Conservation (phyloP, 2,888 invertebrate genomes). For the Oscheius sp. region DNA sequence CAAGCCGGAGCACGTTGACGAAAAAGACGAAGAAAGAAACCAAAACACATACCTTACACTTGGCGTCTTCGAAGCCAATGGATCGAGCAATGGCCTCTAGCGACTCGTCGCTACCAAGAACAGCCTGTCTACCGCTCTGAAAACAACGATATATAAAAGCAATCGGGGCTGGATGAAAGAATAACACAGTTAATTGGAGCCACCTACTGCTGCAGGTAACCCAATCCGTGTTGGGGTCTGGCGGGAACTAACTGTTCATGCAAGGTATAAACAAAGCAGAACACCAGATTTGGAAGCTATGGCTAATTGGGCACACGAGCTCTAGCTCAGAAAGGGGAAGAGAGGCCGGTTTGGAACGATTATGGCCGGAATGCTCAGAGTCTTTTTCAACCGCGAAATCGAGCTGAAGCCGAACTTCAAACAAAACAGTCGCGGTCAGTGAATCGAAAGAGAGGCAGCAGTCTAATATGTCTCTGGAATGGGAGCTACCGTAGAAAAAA, state of each 20-base stretch:
- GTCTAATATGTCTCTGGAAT: constrained; percentile 1
- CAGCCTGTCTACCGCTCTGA: constrained; percentile 67
- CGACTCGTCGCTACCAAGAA: constrained; percentile 60
- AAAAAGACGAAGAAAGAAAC: not conserved
- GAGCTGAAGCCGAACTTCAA: constrained; percentile 33
- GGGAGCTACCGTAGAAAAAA: not conserved
- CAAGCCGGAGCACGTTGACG: not conserved
- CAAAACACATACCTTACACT: constrained; percentile 62
- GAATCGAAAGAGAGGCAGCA: constrained; percentile 9
- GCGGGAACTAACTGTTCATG: constrained; percentile 34
- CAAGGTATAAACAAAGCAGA: constrained; percentile 26
- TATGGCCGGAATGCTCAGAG: constrained; percentile 33
- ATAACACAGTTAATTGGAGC: constrained; percentile 10
- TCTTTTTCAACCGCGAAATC: constrained; percentile 36
- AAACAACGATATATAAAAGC: constrained; percentile 36
- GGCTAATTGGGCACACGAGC: constrained; percentile 33
- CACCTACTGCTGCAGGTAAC: not conserved
- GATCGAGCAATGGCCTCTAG: constrained; percentile 64
- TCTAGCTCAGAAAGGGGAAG: constrained; percentile 6
- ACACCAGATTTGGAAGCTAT: constrained; percentile 39
- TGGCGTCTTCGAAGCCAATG: constrained; percentile 63
- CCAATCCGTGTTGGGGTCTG: not conserved
- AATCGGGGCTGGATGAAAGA: constrained; percentile 1
- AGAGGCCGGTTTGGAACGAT: constrained; percentile 23
- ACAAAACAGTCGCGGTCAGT: constrained; percentile 35